Base-by-base conservation (phyloP, 2,888 invertebrate species). In the Gibbula magus region DNA sequence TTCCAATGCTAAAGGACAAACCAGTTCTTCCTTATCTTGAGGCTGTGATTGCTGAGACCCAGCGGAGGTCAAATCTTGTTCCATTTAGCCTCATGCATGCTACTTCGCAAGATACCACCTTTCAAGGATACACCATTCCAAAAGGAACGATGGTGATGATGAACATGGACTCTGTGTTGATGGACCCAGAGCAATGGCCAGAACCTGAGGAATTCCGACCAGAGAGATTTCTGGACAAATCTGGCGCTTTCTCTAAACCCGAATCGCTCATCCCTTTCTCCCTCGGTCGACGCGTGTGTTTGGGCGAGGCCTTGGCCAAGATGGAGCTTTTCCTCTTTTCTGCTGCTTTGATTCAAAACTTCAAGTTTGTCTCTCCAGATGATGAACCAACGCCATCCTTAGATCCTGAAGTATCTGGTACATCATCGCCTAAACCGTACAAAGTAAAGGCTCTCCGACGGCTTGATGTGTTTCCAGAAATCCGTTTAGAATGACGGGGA, bases 21-120 rank as follows among this genome's bases (percentile, higher is more conserved):
- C 53, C 81, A 4, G 35, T 83, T n/a, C 66, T 89, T 39, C 83
- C 84, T 3, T 88, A 88, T 78, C 81, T 88, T 29, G 88, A 90
- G 66, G 91, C 91, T 13, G 85, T 85, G 10, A 82, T 91, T 53
- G 75, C 86, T 45, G 91, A 91, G 81, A 81, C 85, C 0, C 84
- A 86, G 52, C 77, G 91, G 29, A 77, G 85, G 16, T 86, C 88
- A 5, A 82, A 83, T 8, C 29, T 67, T 54, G 79, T 10, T 18
- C 79, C 79, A 70, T 56, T 80, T 1, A 75, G 67, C 0, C 70
- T 76, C 5, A 61, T 53, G n/a, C 81, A 79, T 75, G 56, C 76
- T 10, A 70, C 67, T 22, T n/a, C 73, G 18, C 16, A 76, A 10
- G 79, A 81, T 75, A 79, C 75, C 7, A 51, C 29, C 29, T 56